Percentiles rank a stretch among this genome's conserved stretches.
Evolutionary conservation across 1,140 invertebrate species (phyloP).

Genomic region (Rhopalosiphum maidis): DNA sequence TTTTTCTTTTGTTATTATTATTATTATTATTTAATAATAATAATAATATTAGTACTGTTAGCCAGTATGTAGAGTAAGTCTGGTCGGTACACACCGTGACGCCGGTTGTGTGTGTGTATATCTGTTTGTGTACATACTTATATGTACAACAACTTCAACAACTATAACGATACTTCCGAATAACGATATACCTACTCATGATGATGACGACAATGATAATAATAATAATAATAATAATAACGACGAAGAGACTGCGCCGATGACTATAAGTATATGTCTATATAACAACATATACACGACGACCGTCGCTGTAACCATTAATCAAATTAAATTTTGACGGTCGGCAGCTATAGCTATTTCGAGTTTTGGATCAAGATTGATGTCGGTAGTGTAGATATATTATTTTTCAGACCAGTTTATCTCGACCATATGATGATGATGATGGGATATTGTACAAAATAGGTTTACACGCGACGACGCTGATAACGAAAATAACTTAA

Average conservation of each 20-base stretch:
- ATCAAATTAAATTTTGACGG: neutral
- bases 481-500: neutral
- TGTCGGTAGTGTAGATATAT: neutral
- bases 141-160: neutral
- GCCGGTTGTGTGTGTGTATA: neutral
- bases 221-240: conserved; percentile 2
- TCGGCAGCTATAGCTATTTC: neutral
- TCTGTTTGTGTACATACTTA: neutral
- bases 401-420: neutral
- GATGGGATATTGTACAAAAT: neutral
- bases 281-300: neutral
- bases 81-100: conserved; percentile 22
- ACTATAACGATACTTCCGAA: neutral
- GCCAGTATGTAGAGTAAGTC: neutral
- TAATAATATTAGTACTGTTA: neutral
- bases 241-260: neutral
- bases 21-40: conserved; percentile 34
- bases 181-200: too few species aligned
- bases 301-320: neutral
- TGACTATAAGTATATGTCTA: neutral
- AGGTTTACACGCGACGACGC: neutral
- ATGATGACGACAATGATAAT: neutral
- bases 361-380: neutral
- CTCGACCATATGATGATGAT: neutral
- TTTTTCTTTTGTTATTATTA: conserved; percentile 7